Evolutionary conservation across 2,888 invertebrate species (phyloP).

Genomic region (Reticulitermes lucifugus): DNA sequence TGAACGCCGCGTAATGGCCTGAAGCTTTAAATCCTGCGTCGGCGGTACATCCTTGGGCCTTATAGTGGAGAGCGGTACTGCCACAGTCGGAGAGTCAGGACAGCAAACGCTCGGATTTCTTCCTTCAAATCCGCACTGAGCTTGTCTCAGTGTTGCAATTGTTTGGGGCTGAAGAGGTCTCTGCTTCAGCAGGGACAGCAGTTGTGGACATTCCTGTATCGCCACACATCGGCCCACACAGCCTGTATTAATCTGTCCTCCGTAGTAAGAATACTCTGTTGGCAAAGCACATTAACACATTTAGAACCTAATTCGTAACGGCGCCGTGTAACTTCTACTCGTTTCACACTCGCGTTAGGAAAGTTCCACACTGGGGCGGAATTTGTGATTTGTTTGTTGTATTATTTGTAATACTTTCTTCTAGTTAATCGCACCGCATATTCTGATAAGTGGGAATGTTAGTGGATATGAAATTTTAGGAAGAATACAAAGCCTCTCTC

Average conservation of each 20-base stretch:
- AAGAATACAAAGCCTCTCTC: too few species aligned
- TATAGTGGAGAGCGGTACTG: background rate
- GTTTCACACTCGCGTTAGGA: too few species aligned
- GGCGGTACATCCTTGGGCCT: background rate
- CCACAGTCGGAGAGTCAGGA: background rate
- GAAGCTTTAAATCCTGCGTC: background rate
- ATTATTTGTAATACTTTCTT: too few species aligned
- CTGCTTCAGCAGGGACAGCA: slow-evolving; percentile 41
- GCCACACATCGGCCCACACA: slow-evolving; percentile 45
- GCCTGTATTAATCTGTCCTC: background rate
- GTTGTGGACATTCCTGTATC: slow-evolving; percentile 25
- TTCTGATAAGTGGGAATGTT: too few species aligned
- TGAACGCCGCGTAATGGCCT: background rate
- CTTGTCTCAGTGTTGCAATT: slow-evolving; percentile 64
- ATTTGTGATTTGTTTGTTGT: too few species aligned
- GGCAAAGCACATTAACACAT: background rate
- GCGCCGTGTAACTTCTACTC: too few species aligned
- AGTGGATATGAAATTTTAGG: too few species aligned
- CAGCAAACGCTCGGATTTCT: slow-evolving; percentile 69
- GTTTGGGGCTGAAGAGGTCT: slow-evolving; percentile 54
- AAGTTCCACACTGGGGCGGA: too few species aligned
- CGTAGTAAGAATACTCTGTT: slow-evolving; percentile 6
- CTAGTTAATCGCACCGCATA: too few species aligned
- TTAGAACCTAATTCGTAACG: too few species aligned
- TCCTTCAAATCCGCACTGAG: slow-evolving; percentile 69